phyloP scores from a whole-genome alignment of 2,888 invertebrate species.

The Lobophora halterata region DNA sequence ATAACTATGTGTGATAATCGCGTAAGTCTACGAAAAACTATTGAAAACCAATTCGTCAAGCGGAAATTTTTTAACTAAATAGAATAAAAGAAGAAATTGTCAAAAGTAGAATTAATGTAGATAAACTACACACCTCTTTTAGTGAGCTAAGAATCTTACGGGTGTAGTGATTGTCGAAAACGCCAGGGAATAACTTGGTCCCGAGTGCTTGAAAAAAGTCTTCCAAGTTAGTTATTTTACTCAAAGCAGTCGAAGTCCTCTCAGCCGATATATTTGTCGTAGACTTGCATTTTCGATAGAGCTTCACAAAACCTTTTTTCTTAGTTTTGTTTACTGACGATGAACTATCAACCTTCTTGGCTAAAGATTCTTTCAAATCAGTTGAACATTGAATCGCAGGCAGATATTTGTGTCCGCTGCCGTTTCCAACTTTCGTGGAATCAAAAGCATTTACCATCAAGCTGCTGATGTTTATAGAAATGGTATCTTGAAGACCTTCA shows the following conservation, averaged over 20 bases:
- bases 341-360: conserved; percentile 1
- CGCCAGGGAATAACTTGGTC: conserved; percentile 43
- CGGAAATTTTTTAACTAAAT: no score
- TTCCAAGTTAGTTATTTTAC: conserved; percentile 55
- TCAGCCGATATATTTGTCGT: conserved; percentile 45
- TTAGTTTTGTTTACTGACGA: conserved; percentile 12
- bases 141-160: conserved; percentile 54
- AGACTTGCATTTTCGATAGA: conserved; percentile 61
- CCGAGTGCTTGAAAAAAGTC: conserved; percentile 66
- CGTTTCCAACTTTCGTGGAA: neutral
- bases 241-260: conserved; percentile 41
- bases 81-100: neutral
- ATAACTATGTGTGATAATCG: no score
- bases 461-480: conserved; percentile 13
- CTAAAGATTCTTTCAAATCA: conserved; percentile 1
- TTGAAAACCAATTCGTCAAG: no score
- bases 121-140: conserved; percentile 43
- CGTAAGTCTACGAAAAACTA: no score
- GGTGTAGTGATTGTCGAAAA: conserved; percentile 48
- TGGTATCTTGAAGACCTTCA: conserved; percentile 8
- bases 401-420: conserved; percentile 18
- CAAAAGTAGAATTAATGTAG: conserved; percentile 1
- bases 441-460: conserved; percentile 2
- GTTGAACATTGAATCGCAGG: conserved; percentile 7
- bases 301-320: conserved; percentile 44